A percentile compares a stretch with the other conserved stretches of the same genome.
These are phyloP conservation scores for Premnoplex brunnescens DNA, from an alignment of 2,797 vertebrate genomes.

Conservation along the genomic window DNA sequence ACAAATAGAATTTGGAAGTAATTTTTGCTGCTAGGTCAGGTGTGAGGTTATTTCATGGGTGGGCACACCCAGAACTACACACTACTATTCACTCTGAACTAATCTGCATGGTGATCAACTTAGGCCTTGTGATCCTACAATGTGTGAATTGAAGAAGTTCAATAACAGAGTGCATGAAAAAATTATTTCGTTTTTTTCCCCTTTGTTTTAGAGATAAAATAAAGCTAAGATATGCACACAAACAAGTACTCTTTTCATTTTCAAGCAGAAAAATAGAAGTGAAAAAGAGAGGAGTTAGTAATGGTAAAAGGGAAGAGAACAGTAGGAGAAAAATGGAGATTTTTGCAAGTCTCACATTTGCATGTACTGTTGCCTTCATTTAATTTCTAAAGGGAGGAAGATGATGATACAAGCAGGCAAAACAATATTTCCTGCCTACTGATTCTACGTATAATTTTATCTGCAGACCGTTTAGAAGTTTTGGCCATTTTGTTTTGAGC, in stretches of 20 bases:
- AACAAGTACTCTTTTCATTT: neutral
- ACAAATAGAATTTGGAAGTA: neutral
- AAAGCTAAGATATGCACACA: neutral
- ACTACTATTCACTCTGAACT: neutral
- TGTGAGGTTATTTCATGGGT: neutral
- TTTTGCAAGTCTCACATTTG: neutral
- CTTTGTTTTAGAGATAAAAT: neutral
- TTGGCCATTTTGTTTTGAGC: neutral
- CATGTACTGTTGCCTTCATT: neutral
- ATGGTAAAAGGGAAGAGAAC: neutral
- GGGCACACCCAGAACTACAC: neutral
- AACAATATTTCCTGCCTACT: neutral
- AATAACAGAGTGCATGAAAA: neutral
- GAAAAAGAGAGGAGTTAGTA: neutral
- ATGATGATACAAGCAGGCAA: neutral
- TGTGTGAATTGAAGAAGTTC: neutral
- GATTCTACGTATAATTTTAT: neutral
- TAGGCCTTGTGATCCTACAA: neutral
- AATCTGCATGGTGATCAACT: neutral
- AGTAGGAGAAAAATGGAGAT: neutral
- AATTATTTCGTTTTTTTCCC: rapidly evolving
- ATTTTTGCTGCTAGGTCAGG: neutral
- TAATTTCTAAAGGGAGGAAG: neutral
- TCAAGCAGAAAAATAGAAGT: neutral
- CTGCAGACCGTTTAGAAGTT: neutral